A percentile compares a stretch with the other conserved stretches of the same genome.
These are phyloP conservation scores for Sphaerodactylus townsendi DNA, from an alignment of 2,113 vertebrate species.

Conservation along the genomic window DNA sequence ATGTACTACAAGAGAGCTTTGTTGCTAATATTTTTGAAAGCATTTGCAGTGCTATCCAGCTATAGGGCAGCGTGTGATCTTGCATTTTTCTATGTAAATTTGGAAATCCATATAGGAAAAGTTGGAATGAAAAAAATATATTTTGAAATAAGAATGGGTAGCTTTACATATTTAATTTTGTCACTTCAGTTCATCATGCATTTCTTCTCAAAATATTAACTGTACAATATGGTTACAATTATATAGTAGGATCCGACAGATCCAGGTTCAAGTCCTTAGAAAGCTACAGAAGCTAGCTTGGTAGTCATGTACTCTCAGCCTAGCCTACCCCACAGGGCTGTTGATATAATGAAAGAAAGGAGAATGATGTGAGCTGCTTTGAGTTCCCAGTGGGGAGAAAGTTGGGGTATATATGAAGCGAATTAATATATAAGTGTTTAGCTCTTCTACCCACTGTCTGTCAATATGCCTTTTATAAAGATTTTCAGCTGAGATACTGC, in stretches of 20 bases:
- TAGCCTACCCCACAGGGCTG: too few species aligned
- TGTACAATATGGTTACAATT: neutral
- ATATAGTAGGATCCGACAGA: too few species aligned
- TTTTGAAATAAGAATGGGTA: neutral
- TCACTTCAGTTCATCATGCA: neutral
- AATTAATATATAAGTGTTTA: too few species aligned
- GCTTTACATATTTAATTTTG: neutral
- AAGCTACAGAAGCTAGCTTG: too few species aligned
- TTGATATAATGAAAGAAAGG: too few species aligned
- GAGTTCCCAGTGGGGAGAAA: too few species aligned
- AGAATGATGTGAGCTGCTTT: too few species aligned
- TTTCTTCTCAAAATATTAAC: neutral
- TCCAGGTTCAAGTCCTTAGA: too few species aligned
- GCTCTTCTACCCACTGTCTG: neutral
- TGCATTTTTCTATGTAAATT: too few species aligned
- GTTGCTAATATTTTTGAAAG: neutral
- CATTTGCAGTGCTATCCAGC: neutral
- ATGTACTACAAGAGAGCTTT: slow-evolving; percentile 42
- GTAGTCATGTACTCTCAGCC: too few species aligned
- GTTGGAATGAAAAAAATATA: neutral
- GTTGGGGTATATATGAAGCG: too few species aligned
- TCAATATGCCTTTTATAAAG: neutral
- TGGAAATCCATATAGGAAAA: neutral
- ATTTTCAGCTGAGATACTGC: neutral
- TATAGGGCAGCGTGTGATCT: neutral